Percentiles rank a stretch among this genome's conserved stretches.
Evolutionary conservation across 2,113 vertebrate species (phyloP).

Genomic region (Calonectris borealis): DNA sequence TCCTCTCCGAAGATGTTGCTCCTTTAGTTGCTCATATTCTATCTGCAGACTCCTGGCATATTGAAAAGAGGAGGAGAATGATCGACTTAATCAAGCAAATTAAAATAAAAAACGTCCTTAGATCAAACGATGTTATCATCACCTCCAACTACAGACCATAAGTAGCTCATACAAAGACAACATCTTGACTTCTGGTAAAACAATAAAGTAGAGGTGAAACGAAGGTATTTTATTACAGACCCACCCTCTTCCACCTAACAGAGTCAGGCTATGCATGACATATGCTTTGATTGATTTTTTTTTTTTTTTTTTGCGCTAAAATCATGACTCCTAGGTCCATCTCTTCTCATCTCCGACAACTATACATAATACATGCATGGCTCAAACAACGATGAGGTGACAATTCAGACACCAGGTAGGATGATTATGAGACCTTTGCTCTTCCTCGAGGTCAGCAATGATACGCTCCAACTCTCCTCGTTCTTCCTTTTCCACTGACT

Average conservation of each 20-base stretch:
- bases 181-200: background rate
- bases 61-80: background rate
- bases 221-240: background rate
- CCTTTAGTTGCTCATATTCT: constrained; percentile 92
- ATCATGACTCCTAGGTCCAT: background rate
- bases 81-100: background rate
- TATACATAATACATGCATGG: background rate
- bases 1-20: constrained; percentile 84
- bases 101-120: background rate
- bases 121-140: background rate
- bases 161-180: background rate
- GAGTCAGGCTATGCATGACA: background rate
- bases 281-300: background rate
- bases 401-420: background rate
- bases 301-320: background rate
- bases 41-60: constrained; percentile 81
- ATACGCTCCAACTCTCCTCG: constrained; percentile 89
- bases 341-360: background rate
- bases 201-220: background rate
- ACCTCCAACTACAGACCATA: background rate
- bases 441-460: constrained; percentile 93
- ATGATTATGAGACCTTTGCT: constrained; percentile 82
- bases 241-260: background rate
- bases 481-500: constrained; percentile 93
- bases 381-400: background rate